Conservation (phyloP, 2,888 invertebrate genomes). For the Ophion costatus region DNA sequence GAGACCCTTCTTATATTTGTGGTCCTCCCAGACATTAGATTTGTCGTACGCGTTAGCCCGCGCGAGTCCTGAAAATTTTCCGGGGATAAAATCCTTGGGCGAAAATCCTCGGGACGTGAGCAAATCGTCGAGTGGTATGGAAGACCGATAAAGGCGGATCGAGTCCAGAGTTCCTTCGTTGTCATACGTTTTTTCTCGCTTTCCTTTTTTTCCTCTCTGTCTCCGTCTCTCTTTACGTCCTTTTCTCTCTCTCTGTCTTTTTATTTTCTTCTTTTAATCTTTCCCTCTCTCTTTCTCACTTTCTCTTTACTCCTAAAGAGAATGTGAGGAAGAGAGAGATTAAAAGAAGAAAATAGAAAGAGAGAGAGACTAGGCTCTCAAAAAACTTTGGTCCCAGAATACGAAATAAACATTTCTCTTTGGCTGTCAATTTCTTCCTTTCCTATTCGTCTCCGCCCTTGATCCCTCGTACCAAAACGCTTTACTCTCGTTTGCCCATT, state of each 20-base stretch:
- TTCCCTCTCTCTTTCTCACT: too few relatives aligned
- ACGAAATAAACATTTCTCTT: too few relatives aligned
- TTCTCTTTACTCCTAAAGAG: too few relatives aligned
- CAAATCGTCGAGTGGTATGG: conserved; percentile 39
- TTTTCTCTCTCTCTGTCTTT: too few relatives aligned
- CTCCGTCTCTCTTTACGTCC: background rate
- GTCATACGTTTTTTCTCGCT: background rate
- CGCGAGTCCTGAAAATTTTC: conserved; percentile 37
- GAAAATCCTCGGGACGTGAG: conserved; percentile 47
- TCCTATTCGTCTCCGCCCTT: conserved; percentile 9
- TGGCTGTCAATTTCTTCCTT: too few relatives aligned
- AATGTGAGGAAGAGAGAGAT: too few relatives aligned
- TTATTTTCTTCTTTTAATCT: too few relatives aligned
- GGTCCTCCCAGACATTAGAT: conserved; percentile 36
- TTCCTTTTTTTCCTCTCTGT: conserved; percentile 4
- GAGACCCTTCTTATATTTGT: conserved; percentile 12
- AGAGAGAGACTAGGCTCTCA: too few relatives aligned
- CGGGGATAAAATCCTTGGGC: conserved; percentile 33
- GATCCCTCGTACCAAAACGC: conserved; percentile 8
- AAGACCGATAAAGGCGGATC: conserved; percentile 42
- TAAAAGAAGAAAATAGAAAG: too few relatives aligned
- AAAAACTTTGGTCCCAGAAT: too few relatives aligned
- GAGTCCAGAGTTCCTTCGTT: conserved; percentile 42
- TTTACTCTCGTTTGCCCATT: background rate
- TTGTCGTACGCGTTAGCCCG: conserved; percentile 25